Conservation (phyloP, 1,140 invertebrate genomes). For the Drosophila bifasciata region DNA sequence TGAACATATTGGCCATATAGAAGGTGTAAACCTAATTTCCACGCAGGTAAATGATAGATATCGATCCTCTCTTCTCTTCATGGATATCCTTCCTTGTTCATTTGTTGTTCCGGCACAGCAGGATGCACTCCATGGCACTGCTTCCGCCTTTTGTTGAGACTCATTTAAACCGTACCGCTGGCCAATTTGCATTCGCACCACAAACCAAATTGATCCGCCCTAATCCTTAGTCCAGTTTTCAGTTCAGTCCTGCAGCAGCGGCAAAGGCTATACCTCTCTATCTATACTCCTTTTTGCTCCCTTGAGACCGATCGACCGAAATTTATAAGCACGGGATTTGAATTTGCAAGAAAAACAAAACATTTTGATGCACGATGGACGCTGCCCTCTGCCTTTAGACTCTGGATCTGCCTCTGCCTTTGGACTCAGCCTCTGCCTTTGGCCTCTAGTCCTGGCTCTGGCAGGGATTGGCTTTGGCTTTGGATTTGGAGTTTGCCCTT, state of each 20-base stretch:
- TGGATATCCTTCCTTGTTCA: neutral
- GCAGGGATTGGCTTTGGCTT: constrained; percentile 13
- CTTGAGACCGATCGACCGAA: constrained; percentile 20
- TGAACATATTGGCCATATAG: constrained; percentile 69
- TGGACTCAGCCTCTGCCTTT: constrained; percentile 27
- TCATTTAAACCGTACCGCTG: constrained; percentile 82
- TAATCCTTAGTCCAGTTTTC: constrained; percentile 53
- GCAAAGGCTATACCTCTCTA: neutral
- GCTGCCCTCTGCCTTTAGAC: neutral
- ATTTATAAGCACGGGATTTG: constrained; percentile 59
- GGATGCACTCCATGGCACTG: constrained; percentile 46
- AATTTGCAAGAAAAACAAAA: constrained; percentile 68
- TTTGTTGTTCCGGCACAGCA: constrained; percentile 71
- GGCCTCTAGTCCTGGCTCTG: constrained; percentile 5
- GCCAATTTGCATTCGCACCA: constrained; percentile 83
- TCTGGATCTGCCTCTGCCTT: constrained; percentile 19
- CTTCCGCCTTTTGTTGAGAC: constrained; percentile 66
- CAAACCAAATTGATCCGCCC: constrained; percentile 80
- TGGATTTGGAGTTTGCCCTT: constrained; percentile 34
- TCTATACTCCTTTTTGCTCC: constrained; percentile 39
- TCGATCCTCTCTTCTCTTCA: neutral
- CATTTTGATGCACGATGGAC: constrained; percentile 6
- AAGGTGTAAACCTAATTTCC: constrained; percentile 80
- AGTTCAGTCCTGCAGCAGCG: neutral
- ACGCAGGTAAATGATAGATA: constrained; percentile 55